A percentile compares a stretch with the other conserved stretches of the same genome.
These are phyloP conservation scores for Anthonomus grandis DNA, from an alignment of 1,140 invertebrate species.

Conservation along the genomic window DNA sequence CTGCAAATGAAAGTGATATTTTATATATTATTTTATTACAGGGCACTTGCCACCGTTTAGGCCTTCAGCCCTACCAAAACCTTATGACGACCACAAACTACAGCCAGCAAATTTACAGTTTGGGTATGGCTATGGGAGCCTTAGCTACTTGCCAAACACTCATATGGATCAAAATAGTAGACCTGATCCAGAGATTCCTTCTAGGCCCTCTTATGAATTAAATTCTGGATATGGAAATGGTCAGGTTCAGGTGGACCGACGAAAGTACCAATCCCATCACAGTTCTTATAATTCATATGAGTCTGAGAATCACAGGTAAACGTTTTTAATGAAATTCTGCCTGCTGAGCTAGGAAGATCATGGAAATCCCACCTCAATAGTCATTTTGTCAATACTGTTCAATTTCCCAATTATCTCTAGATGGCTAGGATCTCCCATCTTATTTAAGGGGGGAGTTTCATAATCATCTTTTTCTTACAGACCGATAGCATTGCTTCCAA, in stretches of 20 bases:
- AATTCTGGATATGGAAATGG: neutral
- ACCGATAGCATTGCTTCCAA: too few species aligned
- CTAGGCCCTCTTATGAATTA: too few species aligned
- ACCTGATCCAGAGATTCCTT: too few species aligned
- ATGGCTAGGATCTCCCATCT: too few species aligned
- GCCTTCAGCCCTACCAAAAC: constrained; percentile 18
- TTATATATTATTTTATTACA: neutral
- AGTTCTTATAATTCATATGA: constrained; percentile 16
- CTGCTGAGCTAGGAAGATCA: too few species aligned
- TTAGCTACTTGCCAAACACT: neutral
- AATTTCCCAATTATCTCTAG: too few species aligned
- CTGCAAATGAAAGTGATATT: neutral
- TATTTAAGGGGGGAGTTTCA: too few species aligned
- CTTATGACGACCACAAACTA: constrained; percentile 28
- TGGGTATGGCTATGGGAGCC: neutral
- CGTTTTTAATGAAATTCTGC: neutral
- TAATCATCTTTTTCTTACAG: too few species aligned
- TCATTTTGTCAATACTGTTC: neutral
- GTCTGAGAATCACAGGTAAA: constrained; percentile 8
- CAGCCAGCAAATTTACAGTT: neutral
- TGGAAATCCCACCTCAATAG: too few species aligned
- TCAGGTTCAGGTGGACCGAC: neutral
- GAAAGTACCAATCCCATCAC: constrained; percentile 11
- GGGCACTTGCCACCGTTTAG: constrained; percentile 24
- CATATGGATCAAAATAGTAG: neutral